A percentile compares a stretch with the other conserved stretches of the same genome.
Conservation (phyloP, 2,888 invertebrate genomes). For the Periphyllus acericola region DNA sequence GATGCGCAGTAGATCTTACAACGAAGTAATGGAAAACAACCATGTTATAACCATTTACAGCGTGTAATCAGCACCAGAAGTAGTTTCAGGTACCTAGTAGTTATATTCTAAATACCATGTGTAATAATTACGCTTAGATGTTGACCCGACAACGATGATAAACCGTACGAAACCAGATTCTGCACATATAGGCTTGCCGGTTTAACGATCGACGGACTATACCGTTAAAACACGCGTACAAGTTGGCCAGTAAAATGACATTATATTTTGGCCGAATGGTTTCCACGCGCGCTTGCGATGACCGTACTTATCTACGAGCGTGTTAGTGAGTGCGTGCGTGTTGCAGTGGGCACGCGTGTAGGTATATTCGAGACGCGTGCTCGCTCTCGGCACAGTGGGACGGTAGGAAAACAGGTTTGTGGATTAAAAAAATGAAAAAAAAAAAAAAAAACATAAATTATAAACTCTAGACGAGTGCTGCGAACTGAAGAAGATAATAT, state of each 20-base stretch:
- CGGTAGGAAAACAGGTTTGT: not conserved
- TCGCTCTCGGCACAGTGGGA: not conserved
- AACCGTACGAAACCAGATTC: not conserved
- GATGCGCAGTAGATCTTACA: no score
- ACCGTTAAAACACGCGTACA: not conserved
- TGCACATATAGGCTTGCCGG: not conserved
- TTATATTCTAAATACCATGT: no score
- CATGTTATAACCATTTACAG: no score
- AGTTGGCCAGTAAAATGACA: not conserved
- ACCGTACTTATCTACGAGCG: not conserved
- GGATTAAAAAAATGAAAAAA: not conserved
- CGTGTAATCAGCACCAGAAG: no score
- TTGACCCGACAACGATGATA: not conserved
- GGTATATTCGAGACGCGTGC: not conserved
- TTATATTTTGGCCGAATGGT: not conserved
- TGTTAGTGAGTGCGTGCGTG: not conserved
- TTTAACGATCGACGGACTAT: not conserved
- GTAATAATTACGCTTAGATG: not conserved
- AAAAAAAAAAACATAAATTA: not conserved
- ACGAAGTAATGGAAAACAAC: no score
- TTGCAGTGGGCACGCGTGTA: not conserved
- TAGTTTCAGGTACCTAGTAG: no score
- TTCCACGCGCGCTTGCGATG: not conserved
- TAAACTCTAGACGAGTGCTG: not conserved
- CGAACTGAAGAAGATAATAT: not conserved